Conservation (phyloP, 2,113 vertebrate species). For the Dromiciops gliroides region DNA sequence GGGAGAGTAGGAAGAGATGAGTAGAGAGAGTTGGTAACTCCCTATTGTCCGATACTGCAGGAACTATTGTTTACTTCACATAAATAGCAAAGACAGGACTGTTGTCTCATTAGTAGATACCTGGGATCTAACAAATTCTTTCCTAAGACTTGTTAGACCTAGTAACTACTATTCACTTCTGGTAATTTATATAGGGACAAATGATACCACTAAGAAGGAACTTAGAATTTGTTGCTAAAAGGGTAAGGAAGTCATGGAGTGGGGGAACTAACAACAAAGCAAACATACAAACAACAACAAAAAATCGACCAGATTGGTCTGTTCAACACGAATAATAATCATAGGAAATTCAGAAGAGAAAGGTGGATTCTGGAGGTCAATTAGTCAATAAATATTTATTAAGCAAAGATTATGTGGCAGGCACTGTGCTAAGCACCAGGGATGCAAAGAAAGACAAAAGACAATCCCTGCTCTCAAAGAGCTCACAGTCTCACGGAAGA, state of each 20-base stretch:
- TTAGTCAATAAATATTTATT: background rate
- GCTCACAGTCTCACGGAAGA: background rate
- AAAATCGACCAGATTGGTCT: background rate
- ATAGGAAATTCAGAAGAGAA: background rate
- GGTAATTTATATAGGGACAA: background rate
- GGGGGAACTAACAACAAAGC: background rate
- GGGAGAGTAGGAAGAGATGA: background rate
- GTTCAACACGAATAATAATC: background rate
- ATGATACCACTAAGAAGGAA: background rate
- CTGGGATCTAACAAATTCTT: background rate
- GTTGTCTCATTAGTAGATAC: background rate
- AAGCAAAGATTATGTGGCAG: no score
- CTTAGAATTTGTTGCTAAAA: background rate
- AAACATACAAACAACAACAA: background rate
- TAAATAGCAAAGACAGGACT: background rate
- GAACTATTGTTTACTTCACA: background rate
- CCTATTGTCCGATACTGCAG: background rate
- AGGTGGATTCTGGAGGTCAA: background rate
- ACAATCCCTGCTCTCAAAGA: background rate
- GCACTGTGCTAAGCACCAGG: background rate
- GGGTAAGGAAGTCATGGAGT: background rate
- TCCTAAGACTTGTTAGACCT: background rate
- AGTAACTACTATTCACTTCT: background rate
- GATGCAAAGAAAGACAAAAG: background rate
- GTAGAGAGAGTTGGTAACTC: no score